A percentile compares a stretch with the other conserved stretches of the same genome.
phyloP scores from a whole-genome alignment of 2,113 vertebrate species.

The Pollachius pollachius region DNA sequence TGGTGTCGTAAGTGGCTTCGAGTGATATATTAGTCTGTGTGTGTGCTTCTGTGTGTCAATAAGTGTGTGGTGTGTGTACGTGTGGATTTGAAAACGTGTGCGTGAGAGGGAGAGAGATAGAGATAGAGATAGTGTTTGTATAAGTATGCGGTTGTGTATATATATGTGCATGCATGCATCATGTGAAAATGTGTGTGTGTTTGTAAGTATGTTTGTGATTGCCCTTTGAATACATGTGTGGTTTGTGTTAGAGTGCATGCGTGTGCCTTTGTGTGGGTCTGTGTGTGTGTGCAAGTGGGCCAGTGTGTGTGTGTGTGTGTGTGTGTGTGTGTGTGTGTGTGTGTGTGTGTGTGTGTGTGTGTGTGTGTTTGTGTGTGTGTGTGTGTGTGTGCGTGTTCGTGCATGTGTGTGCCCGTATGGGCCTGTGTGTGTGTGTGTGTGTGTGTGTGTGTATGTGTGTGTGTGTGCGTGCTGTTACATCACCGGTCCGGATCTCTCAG shows the following conservation, averaged over 20 bases:
- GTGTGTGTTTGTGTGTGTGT: constrained; percentile 7
- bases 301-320: no score
- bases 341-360: constrained; percentile 2
- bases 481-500: constrained; percentile 56
- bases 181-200: background rate
- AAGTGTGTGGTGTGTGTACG: no score
- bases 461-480: constrained; percentile 22
- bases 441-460: background rate
- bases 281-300: constrained; percentile 16
- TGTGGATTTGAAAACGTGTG: no score
- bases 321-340: constrained; percentile 12
- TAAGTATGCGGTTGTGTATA: background rate
- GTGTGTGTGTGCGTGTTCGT: no score
- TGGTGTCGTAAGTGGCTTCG: constrained; percentile 56
- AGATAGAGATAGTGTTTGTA: no score
- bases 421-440: background rate
- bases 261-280: no score
- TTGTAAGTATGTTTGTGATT: constrained; percentile 14
- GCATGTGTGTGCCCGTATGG: no score
- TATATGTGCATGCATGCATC: background rate
- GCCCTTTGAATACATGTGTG: background rate
- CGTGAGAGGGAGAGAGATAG: no score
- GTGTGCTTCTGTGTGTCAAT: background rate
- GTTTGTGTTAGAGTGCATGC: background rate
- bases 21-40: background rate